A percentile compares a stretch with the other conserved stretches of the same genome.
phyloP scores from a whole-genome alignment of 2,113 vertebrate genomes.

The Aptenodytes patagonicus region DNA sequence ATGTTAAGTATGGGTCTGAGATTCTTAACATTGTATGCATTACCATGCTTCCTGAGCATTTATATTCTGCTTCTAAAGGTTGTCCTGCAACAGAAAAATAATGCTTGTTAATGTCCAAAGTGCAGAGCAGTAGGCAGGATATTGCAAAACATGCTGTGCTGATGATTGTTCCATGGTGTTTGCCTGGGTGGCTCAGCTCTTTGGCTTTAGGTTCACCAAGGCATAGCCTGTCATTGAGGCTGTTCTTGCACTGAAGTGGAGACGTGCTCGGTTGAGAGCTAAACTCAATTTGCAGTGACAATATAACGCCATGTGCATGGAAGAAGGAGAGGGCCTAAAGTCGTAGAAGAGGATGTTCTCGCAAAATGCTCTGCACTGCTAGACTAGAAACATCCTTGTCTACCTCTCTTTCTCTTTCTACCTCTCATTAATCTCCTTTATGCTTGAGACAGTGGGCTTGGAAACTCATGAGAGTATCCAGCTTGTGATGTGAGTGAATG shows the following conservation, averaged over 20 bases:
- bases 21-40: neutral
- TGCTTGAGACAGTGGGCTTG: neutral
- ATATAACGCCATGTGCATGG: fast-evolving
- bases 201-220: neutral
- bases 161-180: neutral
- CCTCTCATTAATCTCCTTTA: neutral
- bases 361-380: neutral
- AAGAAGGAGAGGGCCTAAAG: neutral
- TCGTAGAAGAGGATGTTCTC: neutral
- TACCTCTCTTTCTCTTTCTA: neutral
- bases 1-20: neutral
- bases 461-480: neutral
- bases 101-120: neutral
- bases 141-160: neutral
- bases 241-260: neutral
- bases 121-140: neutral
- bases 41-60: neutral
- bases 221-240: neutral
- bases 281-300: neutral
- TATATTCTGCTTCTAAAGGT: neutral
- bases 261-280: neutral
- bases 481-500: neutral
- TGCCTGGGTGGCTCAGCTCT: neutral
- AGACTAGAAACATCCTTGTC: neutral
- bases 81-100: neutral